These are phyloP conservation scores for Oryctolagus cuniculus DNA, from an alignment of 2,113 vertebrate genomes.

Conservation along the genomic window DNA sequence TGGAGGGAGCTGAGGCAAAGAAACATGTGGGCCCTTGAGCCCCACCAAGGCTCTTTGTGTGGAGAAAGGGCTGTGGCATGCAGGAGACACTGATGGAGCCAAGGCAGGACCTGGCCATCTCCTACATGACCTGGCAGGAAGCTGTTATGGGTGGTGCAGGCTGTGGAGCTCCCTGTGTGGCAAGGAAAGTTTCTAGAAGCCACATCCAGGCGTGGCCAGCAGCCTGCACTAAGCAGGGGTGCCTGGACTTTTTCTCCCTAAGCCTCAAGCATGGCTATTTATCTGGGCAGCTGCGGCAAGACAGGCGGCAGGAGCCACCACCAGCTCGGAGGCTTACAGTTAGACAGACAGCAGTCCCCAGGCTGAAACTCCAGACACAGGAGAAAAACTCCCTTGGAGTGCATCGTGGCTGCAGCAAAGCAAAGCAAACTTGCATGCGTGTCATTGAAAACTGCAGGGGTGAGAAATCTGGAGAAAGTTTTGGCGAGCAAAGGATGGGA, in stretches of 20 bases:
- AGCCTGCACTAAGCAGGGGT: not conserved
- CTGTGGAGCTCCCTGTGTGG: not conserved
- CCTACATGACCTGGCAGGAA: fast-evolving
- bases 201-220: too few species aligned
- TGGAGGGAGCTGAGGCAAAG: not conserved
- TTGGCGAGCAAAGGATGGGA: not conserved
- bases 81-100: not conserved
- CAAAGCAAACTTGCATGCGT: not conserved
- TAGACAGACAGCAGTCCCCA: not conserved
- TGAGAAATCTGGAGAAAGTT: conserved; percentile 51
- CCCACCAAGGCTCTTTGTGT: not conserved
- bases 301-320: not conserved
- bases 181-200: not conserved
- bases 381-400: not conserved
- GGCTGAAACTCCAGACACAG: not conserved
- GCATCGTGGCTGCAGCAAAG: conserved; percentile 14
- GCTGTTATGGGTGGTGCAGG: fast-evolving
- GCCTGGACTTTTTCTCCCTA: not conserved
- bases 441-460: conserved; percentile 62
- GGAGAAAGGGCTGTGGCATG: not conserved
- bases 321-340: not conserved
- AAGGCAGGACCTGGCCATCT: not conserved
- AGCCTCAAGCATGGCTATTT: not conserved
- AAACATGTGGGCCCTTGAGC: not conserved
- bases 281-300: fast-evolving